phyloP scores from a whole-genome alignment of 2,888 invertebrate genomes.

The Hydriomena furcata region DNA sequence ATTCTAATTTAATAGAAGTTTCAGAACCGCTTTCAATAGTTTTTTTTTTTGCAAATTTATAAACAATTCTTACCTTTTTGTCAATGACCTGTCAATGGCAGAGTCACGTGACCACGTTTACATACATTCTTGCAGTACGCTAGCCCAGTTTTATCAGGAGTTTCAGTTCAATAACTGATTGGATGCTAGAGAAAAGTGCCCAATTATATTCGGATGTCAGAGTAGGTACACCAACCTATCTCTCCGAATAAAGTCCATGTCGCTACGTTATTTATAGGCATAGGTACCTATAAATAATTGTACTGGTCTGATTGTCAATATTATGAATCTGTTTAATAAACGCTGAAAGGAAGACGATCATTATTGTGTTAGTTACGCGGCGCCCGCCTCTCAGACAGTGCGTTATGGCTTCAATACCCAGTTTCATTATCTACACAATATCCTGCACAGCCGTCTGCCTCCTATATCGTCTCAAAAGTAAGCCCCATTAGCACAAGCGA shows the following conservation, averaged over 20 bases:
- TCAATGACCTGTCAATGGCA: no score
- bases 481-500: constrained; percentile 24
- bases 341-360: constrained; percentile 24
- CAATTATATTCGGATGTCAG: no score
- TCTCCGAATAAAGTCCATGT: constrained; percentile 1
- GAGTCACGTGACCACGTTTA: no score
- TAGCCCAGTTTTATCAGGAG: no score
- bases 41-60: no score
- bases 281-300: constrained; percentile 11
- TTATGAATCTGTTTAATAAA: constrained; percentile 30
- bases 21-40: no score
- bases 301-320: constrained; percentile 32
- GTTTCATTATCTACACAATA: constrained; percentile 20
- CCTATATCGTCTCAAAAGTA: constrained; percentile 34
- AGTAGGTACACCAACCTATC: neutral
- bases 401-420: constrained; percentile 27
- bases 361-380: constrained; percentile 30
- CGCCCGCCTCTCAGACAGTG: constrained; percentile 21
- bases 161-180: no score
- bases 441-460: constrained; percentile 23
- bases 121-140: no score
- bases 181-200: no score
- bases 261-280: neutral
- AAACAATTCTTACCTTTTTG: no score
- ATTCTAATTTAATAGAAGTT: no score